Conservation (phyloP, 2,113 vertebrate genomes). For the Willisornis vidua region DNA sequence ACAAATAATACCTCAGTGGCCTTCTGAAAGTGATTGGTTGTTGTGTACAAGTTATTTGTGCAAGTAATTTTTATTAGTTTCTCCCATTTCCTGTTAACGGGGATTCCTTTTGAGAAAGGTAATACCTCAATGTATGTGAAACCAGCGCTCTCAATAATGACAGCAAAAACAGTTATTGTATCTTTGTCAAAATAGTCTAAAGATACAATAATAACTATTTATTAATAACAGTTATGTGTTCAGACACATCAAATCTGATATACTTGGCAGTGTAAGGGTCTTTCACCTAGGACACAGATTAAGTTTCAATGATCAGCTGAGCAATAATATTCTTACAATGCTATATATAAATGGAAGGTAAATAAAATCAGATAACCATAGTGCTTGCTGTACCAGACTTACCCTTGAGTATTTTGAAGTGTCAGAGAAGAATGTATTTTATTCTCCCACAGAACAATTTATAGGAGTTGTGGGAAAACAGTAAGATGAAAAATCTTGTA, state of each 20-base stretch:
- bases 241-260: neutral
- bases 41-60: neutral
- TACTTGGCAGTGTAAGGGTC: neutral
- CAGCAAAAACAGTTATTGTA: neutral
- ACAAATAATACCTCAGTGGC: neutral
- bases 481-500: neutral
- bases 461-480: neutral
- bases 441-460: neutral
- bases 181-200: neutral
- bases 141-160: neutral
- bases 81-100: neutral
- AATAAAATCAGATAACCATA: neutral
- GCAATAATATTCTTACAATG: neutral
- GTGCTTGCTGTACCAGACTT: neutral
- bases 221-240: neutral
- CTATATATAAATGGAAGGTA: neutral
- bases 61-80: conserved; percentile 1
- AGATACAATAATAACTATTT: neutral
- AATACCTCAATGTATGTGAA: neutral
- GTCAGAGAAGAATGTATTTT: neutral
- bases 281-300: neutral
- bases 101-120: neutral
- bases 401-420: neutral
- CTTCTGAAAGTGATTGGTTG: neutral
- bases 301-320: neutral